These are phyloP conservation scores for Encarsia formosa DNA, from an alignment of 2,888 invertebrate genomes.

Conservation along the genomic window DNA sequence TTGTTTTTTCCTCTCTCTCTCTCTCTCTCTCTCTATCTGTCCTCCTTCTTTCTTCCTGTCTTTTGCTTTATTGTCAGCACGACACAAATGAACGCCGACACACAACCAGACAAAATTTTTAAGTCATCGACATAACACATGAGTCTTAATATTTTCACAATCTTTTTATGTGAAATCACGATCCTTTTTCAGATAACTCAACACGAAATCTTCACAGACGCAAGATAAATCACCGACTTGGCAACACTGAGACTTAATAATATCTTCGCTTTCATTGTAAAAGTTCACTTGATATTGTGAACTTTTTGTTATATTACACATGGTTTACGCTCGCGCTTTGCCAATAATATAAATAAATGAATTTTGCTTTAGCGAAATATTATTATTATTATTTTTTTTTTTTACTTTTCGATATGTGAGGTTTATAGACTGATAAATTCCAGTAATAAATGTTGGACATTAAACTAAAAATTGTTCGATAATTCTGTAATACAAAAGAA, in stretches of 20 bases:
- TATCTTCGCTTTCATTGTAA: slow-evolving; percentile 18
- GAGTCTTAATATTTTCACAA: slow-evolving; percentile 1
- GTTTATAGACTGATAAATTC: too few relatives aligned
- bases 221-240: slow-evolving; percentile 22
- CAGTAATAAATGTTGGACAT: too few relatives aligned
- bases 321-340: slow-evolving; percentile 6
- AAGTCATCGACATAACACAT: not conserved
- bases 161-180: slow-evolving; percentile 7
- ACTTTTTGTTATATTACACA: not conserved
- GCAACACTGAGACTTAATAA: slow-evolving; percentile 25
- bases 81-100: slow-evolving; percentile 2
- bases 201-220: slow-evolving; percentile 18
- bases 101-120: slow-evolving; percentile 5
- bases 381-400: not conserved
- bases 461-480: too few relatives aligned
- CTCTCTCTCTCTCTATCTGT: too few relatives aligned
- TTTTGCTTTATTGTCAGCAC: slow-evolving; percentile 12
- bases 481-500: too few relatives aligned
- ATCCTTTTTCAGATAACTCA: slow-evolving; percentile 18
- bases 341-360: slow-evolving; percentile 1
- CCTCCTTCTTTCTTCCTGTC: too few relatives aligned
- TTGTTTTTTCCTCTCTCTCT: too few relatives aligned
- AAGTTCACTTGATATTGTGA: slow-evolving; percentile 3
- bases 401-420: too few relatives aligned
- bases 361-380: slow-evolving; percentile 5